Percentiles rank a stretch among this genome's conserved stretches.
Evolutionary conservation across 1,140 invertebrate species (phyloP).

Genomic region (Saccostrea glomerata): DNA sequence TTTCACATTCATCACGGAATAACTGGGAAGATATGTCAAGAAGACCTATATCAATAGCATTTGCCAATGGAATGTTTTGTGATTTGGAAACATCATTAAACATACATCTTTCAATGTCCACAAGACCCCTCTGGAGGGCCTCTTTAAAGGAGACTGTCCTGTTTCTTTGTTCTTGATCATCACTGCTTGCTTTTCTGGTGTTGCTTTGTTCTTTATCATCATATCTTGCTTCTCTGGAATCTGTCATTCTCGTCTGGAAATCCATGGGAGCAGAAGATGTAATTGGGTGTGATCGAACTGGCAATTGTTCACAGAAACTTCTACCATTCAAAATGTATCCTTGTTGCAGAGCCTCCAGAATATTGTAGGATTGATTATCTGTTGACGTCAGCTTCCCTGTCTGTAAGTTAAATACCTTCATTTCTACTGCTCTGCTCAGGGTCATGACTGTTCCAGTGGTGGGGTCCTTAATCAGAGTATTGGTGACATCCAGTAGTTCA

Average conservation of each 20-base stretch:
- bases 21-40: slow-evolving; percentile 30
- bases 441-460: slow-evolving; percentile 80
- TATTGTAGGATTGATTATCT: slow-evolving; percentile 3
- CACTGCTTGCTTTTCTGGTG: neutral
- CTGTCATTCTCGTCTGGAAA: slow-evolving; percentile 1
- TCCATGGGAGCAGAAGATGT: neutral
- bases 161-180: slow-evolving; percentile 27
- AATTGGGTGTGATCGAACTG: neutral
- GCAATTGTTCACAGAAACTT: slow-evolving; percentile 52
- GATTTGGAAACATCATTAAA: slow-evolving; percentile 51
- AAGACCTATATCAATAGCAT: slow-evolving; percentile 84
- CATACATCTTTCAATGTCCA: slow-evolving; percentile 84
- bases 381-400: slow-evolving; percentile 72
- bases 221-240: neutral
- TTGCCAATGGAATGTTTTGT: slow-evolving; percentile 72
- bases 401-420: slow-evolving; percentile 90
- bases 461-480: slow-evolving; percentile 82
- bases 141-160: slow-evolving; percentile 36
- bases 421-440: slow-evolving; percentile 90
- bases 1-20: slow-evolving; percentile 53
- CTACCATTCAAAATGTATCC: slow-evolving; percentile 53
- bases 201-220: slow-evolving; percentile 24
- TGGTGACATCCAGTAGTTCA: slow-evolving; percentile 88
- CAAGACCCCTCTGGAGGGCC: slow-evolving; percentile 63
- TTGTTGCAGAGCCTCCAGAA: slow-evolving; percentile 43